phyloP scores from a whole-genome alignment of 2,113 vertebrate species.

The Panthera leo region DNA sequence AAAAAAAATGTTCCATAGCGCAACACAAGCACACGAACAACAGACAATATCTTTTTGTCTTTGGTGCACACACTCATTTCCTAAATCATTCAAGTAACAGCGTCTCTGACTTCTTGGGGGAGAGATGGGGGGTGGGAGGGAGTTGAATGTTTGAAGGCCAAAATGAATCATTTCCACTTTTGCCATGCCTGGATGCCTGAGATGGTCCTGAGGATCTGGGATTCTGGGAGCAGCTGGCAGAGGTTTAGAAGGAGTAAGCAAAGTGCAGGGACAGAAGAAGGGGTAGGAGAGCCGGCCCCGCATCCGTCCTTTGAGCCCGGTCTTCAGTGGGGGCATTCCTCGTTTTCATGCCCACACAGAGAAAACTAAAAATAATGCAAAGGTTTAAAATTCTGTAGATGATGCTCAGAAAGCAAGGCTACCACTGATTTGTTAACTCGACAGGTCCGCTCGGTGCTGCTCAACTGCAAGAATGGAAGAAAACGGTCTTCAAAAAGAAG shows the following conservation, averaged over 20 bases:
- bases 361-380: slow-evolving; percentile 60
- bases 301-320: slow-evolving; percentile 56
- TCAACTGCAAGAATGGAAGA: slow-evolving; percentile 68
- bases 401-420: slow-evolving; percentile 72
- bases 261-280: slow-evolving; percentile 64
- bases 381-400: slow-evolving; percentile 71
- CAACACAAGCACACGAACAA: slow-evolving; percentile 83
- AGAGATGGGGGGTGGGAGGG: slow-evolving; percentile 53
- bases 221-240: slow-evolving; percentile 79
- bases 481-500: slow-evolving; percentile 73
- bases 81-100: slow-evolving; percentile 83
- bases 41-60: slow-evolving; percentile 84
- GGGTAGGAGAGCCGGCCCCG: slow-evolving; percentile 45
- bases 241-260: slow-evolving; percentile 74
- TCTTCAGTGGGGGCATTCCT: slow-evolving; percentile 46
- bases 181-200: slow-evolving; percentile 82
- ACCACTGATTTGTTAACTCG: slow-evolving; percentile 38
- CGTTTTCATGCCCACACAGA: slow-evolving; percentile 43
- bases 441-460: slow-evolving; percentile 61
- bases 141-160: slow-evolving; percentile 79
- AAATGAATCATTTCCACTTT: slow-evolving; percentile 78
- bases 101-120: slow-evolving; percentile 70
- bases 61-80: slow-evolving; percentile 86
- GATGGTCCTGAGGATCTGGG: slow-evolving; percentile 85
- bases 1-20: slow-evolving; percentile 75